Percentiles rank a stretch among this genome's conserved stretches.
Evolutionary conservation across 2,797 vertebrate species (phyloP).

Genomic region (Cossypha polioptera): DNA sequence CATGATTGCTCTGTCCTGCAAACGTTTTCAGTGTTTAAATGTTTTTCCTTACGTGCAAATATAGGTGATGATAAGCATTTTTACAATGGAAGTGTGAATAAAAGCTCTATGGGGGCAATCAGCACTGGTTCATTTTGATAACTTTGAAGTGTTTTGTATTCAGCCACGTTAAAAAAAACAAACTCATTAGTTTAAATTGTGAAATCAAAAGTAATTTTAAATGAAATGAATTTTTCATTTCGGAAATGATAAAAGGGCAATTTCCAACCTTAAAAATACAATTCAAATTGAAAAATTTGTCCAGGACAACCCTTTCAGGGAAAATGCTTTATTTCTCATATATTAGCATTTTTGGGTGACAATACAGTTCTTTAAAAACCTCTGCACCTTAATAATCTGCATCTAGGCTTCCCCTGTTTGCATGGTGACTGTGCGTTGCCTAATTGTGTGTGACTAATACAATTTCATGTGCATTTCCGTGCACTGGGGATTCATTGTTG

Average conservation of each 20-base stretch:
- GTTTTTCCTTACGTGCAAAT: not conserved
- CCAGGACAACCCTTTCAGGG: not conserved
- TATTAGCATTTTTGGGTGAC: conserved; percentile 19
- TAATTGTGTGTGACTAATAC: conserved; percentile 65
- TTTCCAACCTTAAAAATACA: conserved; percentile 16
- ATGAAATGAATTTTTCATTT: conserved; percentile 41
- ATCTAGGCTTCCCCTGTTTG: conserved; percentile 37
- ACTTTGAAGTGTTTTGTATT: conserved; percentile 29
- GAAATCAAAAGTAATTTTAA: conserved; percentile 55
- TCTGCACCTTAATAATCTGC: conserved; percentile 33
- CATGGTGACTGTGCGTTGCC: conserved; percentile 47
- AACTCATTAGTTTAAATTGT: conserved; percentile 40
- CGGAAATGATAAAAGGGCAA: not conserved
- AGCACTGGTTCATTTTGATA: conserved; percentile 20
- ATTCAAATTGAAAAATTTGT: conserved; percentile 13
- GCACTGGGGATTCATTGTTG: conserved; percentile 63
- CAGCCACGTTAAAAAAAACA: not conserved
- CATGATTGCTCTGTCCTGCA: not conserved
- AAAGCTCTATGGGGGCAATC: not conserved
- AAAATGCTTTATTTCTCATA: not conserved
- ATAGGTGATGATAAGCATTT: not conserved
- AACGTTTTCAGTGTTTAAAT: not conserved
- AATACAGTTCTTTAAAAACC: conserved; percentile 34
- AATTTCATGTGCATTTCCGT: conserved; percentile 65
- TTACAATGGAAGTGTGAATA: not conserved